phyloP scores from a whole-genome alignment of 2,888 invertebrate species.

The Drosophila engyochracea region DNA sequence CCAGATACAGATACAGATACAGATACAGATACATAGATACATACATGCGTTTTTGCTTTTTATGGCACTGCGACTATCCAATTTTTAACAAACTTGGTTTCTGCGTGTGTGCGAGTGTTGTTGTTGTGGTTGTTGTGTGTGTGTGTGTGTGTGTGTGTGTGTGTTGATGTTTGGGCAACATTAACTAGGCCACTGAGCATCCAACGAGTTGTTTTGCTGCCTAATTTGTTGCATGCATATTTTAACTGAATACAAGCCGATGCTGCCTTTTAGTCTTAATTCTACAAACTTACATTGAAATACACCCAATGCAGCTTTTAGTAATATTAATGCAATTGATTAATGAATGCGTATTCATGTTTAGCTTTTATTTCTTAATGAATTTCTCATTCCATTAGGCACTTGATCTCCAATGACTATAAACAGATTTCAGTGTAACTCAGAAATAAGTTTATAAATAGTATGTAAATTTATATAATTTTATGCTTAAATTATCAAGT shows the following conservation, averaged over 20 bases:
- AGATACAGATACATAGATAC: slow-evolving; percentile 34
- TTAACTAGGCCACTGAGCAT: slow-evolving; percentile 76
- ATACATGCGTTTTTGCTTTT: slow-evolving; percentile 56
- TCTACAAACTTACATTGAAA: not conserved
- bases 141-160: slow-evolving; percentile 13
- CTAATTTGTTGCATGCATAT: slow-evolving; percentile 50
- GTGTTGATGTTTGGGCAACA: slow-evolving; percentile 58
- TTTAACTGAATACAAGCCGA: slow-evolving; percentile 3
- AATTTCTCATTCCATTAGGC: not conserved
- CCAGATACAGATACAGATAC: slow-evolving; percentile 27
- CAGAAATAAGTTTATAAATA: not conserved
- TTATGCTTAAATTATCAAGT: not conserved
- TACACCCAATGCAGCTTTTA: not conserved
- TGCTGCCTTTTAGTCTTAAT: not conserved
- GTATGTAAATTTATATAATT: not conserved
- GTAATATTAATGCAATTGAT: not conserved
- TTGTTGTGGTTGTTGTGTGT: not conserved
- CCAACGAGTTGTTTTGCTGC: slow-evolving; percentile 49
- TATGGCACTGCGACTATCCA: slow-evolving; percentile 58
- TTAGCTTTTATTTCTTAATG: not conserved
- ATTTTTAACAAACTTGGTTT: slow-evolving; percentile 52
- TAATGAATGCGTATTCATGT: not conserved
- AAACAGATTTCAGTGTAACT: not conserved
- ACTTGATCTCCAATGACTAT: not conserved
- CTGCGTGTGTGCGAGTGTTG: slow-evolving; percentile 10